phyloP scores from a whole-genome alignment of 1,140 invertebrate species.

The Aphaenogaster ashmeadi region DNA sequence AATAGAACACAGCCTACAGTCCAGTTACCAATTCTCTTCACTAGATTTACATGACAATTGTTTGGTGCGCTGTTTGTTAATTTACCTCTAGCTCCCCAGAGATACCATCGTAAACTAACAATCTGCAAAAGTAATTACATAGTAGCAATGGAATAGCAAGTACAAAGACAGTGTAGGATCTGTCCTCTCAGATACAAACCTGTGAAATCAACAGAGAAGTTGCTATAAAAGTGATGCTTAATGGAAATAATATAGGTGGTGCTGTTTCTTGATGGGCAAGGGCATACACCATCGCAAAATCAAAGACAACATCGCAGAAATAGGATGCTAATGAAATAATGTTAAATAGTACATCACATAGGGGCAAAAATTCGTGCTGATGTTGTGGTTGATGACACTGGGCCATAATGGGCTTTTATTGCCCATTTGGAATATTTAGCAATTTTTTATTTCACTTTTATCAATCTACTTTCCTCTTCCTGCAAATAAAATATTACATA shows the following conservation, averaged over 20 bases:
- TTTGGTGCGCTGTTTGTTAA: slow-evolving; percentile 73
- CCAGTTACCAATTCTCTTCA: slow-evolving; percentile 82
- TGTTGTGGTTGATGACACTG: slow-evolving; percentile 83
- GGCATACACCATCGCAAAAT: slow-evolving; percentile 94
- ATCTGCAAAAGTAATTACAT: slow-evolving; percentile 75
- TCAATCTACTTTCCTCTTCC: slow-evolving; percentile 51
- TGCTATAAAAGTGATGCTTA: slow-evolving; percentile 90
- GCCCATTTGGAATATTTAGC: slow-evolving; percentile 85
- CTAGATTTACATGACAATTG: slow-evolving; percentile 74
- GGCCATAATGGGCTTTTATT: slow-evolving; percentile 86
- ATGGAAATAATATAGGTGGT: slow-evolving; percentile 88
- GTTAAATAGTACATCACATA: slow-evolving; percentile 96
- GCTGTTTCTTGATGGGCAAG: slow-evolving; percentile 89
- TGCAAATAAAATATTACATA: slow-evolving; percentile 46
- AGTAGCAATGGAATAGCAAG: not conserved
- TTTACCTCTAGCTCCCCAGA: slow-evolving; percentile 86
- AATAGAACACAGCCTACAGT: slow-evolving; percentile 88
- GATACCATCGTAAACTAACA: slow-evolving; percentile 85
- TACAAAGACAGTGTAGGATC: not conserved
- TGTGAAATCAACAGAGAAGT: slow-evolving; percentile 92
- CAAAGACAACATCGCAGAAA: slow-evolving; percentile 97
- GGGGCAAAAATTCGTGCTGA: slow-evolving; percentile 92
- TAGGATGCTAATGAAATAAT: slow-evolving; percentile 96
- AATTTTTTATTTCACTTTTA: slow-evolving; percentile 68
- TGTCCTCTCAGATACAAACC: slow-evolving; percentile 83